phyloP scores from a whole-genome alignment of 2,888 invertebrate species.

The Nineta flava region DNA sequence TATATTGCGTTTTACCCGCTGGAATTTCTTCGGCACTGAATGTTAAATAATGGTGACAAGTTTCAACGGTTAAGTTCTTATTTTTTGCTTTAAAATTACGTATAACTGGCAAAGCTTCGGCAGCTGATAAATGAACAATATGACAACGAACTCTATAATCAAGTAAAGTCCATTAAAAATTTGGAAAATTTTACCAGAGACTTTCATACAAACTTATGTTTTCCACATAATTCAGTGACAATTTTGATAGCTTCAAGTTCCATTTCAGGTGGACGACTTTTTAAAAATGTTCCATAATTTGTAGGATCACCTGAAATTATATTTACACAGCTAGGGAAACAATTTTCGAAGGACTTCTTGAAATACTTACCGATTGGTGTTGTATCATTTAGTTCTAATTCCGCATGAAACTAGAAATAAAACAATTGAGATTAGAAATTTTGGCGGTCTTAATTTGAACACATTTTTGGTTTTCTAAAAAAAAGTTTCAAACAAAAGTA shows the following conservation, averaged over 20 bases:
- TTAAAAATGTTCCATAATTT: slow-evolving; percentile 44
- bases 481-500: no score
- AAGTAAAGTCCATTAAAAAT: not conserved
- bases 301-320: slow-evolving; percentile 23
- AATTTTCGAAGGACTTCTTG: no score
- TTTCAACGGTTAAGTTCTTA: slow-evolving; percentile 48
- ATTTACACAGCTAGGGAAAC: not conserved
- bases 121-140: slow-evolving; percentile 50
- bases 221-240: slow-evolving; percentile 37
- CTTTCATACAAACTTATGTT: slow-evolving; percentile 31
- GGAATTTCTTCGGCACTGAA: slow-evolving; percentile 47
- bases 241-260: slow-evolving; percentile 46
- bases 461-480: no score
- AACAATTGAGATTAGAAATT: slow-evolving; percentile 6
- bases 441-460: no score
- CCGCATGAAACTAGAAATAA: slow-evolving; percentile 49
- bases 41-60: slow-evolving; percentile 56
- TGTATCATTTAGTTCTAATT: slow-evolving; percentile 32
- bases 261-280: slow-evolving; percentile 47
- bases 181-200: not conserved
- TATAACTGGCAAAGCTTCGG: slow-evolving; percentile 40
- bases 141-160: slow-evolving; percentile 42
- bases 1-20: slow-evolving; percentile 46
- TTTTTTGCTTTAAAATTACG: slow-evolving; percentile 34
- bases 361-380: not conserved